phyloP scores from a whole-genome alignment of 2,888 invertebrate genomes.

The Cheilosia vulpina region DNA sequence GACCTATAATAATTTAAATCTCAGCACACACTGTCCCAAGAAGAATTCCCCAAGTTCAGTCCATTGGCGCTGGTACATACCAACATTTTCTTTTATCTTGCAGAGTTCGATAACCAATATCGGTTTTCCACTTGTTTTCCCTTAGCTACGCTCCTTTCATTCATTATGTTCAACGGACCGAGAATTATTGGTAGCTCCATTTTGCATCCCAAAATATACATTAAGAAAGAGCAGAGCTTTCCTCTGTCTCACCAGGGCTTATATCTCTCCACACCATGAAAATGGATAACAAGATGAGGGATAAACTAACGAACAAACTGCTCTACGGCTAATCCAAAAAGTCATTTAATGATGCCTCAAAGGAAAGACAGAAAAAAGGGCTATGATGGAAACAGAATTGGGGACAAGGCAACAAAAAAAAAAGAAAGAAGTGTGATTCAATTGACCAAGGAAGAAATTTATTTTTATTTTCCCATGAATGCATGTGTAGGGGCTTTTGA shows the following conservation, averaged over 20 bases:
- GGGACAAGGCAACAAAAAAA: conserved; percentile 26
- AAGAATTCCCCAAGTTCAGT: neutral
- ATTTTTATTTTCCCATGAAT: conserved; percentile 42
- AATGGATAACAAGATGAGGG: conserved; percentile 53
- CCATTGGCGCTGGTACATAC: conserved; percentile 1
- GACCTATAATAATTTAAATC: conserved; percentile 8
- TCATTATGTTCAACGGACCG: conserved; percentile 60
- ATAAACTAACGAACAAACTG: conserved; percentile 66
- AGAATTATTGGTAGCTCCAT: conserved; percentile 61
- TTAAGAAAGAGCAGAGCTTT: conserved; percentile 2
- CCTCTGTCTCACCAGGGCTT: conserved; percentile 23
- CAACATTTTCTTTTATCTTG: conserved; percentile 36
- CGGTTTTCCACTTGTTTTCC: conserved; percentile 32
- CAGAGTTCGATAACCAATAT: conserved; percentile 49
- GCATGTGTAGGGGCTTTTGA: conserved; percentile 48
- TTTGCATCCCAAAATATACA: conserved; percentile 50
- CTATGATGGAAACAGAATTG: conserved; percentile 35
- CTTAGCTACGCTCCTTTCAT: conserved; percentile 41
- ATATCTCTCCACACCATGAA: conserved; percentile 34
- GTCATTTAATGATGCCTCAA: conserved; percentile 65
- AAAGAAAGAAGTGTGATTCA: conserved; percentile 41
- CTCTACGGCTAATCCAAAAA: conserved; percentile 56
- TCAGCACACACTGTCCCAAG: neutral
- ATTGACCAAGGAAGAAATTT: conserved; percentile 65
- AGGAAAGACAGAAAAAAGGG: conserved; percentile 22